Percentiles rank a stretch among this genome's conserved stretches.
Conservation (phyloP, 2,888 invertebrate species). For the Blera fallax region DNA sequence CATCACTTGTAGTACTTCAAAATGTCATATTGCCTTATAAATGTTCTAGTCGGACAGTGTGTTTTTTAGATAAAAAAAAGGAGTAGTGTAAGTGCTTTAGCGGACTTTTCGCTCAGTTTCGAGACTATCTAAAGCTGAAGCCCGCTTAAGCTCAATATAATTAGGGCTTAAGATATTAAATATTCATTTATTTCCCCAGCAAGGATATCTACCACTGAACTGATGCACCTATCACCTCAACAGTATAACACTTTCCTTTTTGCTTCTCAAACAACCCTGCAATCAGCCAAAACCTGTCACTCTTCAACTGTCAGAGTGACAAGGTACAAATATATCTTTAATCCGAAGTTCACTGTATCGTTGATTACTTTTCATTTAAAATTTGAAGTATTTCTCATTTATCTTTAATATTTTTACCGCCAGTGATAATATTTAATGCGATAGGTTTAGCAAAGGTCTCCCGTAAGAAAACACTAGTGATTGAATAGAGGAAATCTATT, state of each 20-base stretch:
- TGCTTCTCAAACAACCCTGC: not conserved
- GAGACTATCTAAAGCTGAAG: too few relatives aligned
- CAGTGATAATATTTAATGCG: not conserved
- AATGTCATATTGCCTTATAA: too few relatives aligned
- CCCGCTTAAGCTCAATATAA: too few relatives aligned
- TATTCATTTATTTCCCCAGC: too few relatives aligned
- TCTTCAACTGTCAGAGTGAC: constrained; percentile 15
- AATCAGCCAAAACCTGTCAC: not conserved
- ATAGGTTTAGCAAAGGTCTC: not conserved
- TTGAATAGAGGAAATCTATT: not conserved
- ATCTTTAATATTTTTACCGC: not conserved
- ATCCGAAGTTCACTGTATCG: constrained; percentile 2
- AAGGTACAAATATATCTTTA: constrained; percentile 45
- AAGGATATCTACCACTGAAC: too few relatives aligned
- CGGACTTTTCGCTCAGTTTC: too few relatives aligned
- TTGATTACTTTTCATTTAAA: not conserved
- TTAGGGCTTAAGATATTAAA: too few relatives aligned
- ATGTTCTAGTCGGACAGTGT: too few relatives aligned
- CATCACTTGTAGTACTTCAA: too few relatives aligned
- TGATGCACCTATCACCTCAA: too few relatives aligned
- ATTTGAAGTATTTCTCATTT: constrained; percentile 24
- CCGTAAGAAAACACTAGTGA: not conserved
- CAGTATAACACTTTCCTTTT: constrained; percentile 33
- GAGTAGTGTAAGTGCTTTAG: too few relatives aligned
- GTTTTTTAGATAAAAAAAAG: too few relatives aligned